A percentile compares a stretch with the other conserved stretches of the same genome.
These are phyloP conservation scores for Scrobipalpa atriplicella DNA, from an alignment of 2,888 invertebrate species.

Conservation along the genomic window DNA sequence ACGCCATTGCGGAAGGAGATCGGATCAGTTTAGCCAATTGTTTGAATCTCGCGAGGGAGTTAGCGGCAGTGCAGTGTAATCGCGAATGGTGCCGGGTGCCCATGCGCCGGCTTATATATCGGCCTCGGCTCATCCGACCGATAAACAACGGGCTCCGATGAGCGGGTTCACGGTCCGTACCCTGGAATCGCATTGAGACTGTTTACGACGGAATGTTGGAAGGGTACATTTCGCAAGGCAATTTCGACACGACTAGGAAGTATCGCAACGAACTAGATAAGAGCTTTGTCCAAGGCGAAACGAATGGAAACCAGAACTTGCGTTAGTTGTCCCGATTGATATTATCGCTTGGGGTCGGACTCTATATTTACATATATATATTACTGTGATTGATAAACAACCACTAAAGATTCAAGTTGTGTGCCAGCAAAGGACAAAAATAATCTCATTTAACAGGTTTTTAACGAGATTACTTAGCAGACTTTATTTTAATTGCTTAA, in stretches of 20 bases:
- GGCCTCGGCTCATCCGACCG: constrained; percentile 79
- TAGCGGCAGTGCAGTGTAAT: constrained; percentile 69
- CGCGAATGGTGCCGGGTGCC: constrained; percentile 78
- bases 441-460: neutral
- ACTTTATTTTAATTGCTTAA: no score
- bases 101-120: constrained; percentile 74
- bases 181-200: constrained; percentile 69
- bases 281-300: constrained; percentile 44
- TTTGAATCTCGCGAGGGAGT: constrained; percentile 73
- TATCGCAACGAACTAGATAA: constrained; percentile 38
- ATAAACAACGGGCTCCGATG: constrained; percentile 54
- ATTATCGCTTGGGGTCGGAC: neutral
- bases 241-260: constrained; percentile 56
- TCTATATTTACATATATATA: constrained; percentile 18
- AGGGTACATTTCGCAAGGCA: constrained; percentile 54
- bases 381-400: neutral
- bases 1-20: constrained; percentile 68
- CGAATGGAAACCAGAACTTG: constrained; percentile 44
- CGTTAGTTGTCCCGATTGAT: constrained; percentile 31
- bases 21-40: constrained; percentile 69
- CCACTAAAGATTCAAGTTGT: neutral
- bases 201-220: constrained; percentile 56
- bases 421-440: neutral
- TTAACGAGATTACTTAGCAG: neutral
- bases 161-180: constrained; percentile 77